Conservation (phyloP, 2,888 invertebrate genomes). For the Agrochola macilenta region DNA sequence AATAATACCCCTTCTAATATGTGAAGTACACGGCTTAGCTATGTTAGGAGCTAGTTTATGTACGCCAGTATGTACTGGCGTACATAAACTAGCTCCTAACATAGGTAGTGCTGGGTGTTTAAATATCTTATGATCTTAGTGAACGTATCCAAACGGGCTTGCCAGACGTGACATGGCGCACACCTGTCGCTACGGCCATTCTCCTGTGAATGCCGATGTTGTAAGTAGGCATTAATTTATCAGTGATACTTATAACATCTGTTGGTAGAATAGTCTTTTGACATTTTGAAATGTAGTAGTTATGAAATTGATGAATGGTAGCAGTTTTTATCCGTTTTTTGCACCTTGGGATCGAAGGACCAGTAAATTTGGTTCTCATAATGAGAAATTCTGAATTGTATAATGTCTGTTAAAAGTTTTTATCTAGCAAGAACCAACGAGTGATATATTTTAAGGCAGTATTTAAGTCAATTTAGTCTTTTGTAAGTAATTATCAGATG, state of each 20-base stretch:
- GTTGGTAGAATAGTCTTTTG: neutral
- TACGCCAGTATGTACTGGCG: constrained; percentile 7
- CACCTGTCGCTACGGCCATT: constrained; percentile 59
- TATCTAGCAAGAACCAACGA: neutral
- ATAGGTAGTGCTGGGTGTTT: constrained; percentile 54
- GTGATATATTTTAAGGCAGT: neutral
- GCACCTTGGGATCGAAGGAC: neutral
- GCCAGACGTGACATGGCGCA: constrained; percentile 39
- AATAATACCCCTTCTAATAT: constrained; percentile 2
- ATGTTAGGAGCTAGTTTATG: no score
- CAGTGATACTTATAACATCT: constrained; percentile 17
- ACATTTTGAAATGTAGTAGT: neutral
- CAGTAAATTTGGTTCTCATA: neutral
- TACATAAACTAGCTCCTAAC: constrained; percentile 29
- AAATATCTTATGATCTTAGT: constrained; percentile 62
- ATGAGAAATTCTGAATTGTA: neutral
- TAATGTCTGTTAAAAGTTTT: neutral
- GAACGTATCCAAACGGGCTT: constrained; percentile 50
- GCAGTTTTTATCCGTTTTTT: neutral
- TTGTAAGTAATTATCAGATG: neutral
- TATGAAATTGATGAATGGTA: neutral
- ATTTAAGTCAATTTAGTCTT: neutral
- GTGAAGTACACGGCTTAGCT: neutral
- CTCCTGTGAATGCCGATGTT: constrained; percentile 40
- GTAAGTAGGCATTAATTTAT: constrained; percentile 34